Conservation (phyloP, 2,113 vertebrate genomes). For the Ptychochromis oligacanthus region DNA sequence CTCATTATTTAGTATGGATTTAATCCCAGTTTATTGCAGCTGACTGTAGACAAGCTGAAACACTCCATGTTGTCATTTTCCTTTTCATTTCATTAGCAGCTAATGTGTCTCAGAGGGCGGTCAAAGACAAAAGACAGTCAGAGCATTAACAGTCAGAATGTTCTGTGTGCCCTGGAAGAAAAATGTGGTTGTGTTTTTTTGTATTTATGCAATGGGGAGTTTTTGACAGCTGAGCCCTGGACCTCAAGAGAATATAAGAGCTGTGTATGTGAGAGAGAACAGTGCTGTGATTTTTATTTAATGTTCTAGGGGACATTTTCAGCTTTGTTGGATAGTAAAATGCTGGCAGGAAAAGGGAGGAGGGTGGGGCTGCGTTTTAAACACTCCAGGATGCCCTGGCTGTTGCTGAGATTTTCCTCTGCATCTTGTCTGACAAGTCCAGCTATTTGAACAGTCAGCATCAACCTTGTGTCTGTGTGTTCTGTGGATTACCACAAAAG, state of each 20-base stretch:
- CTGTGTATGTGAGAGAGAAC: background rate
- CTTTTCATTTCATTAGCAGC: background rate
- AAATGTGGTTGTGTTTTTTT: background rate
- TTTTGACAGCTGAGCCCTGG: background rate
- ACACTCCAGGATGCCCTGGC: background rate
- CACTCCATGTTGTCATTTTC: no score
- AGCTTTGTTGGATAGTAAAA: background rate
- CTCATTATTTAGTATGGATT: no score
- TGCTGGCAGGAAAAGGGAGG: background rate
- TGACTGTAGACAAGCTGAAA: no score
- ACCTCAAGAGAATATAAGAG: background rate
- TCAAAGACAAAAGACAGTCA: background rate
- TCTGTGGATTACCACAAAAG: background rate
- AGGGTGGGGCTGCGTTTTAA: no score
- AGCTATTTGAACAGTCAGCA: conserved; percentile 10
- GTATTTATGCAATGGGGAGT: background rate
- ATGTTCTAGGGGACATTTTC: background rate
- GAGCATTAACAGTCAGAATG: background rate
- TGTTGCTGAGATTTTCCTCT: conserved; percentile 14
- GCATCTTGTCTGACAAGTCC: background rate
- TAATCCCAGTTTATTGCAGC: no score
- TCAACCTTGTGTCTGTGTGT: conserved; percentile 5
- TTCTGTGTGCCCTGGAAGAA: background rate
- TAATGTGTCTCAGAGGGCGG: background rate
- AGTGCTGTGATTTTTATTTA: background rate